Conservation (phyloP, 1,140 invertebrate genomes). For the Drosophila triauraria region DNA sequence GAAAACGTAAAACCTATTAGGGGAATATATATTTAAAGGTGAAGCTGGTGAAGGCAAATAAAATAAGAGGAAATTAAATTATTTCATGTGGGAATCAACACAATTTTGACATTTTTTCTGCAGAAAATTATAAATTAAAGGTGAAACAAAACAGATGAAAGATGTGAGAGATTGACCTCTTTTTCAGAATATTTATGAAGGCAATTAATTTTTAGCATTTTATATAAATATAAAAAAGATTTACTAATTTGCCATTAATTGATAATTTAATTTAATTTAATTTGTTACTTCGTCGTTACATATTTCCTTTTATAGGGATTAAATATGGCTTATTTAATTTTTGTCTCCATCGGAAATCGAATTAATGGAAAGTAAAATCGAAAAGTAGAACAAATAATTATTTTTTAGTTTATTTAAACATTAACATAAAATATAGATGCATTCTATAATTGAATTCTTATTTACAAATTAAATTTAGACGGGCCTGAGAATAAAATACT, state of each 20-base stretch:
- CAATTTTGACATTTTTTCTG: background rate
- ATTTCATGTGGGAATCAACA: background rate
- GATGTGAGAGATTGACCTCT: conserved; percentile 7
- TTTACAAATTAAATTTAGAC: too few species aligned
- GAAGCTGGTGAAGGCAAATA: conserved; percentile 3
- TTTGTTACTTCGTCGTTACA: background rate
- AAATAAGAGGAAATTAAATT: background rate
- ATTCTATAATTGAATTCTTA: too few species aligned
- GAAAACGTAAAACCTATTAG: conserved; percentile 27
- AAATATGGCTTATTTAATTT: background rate
- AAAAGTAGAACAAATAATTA: too few species aligned
- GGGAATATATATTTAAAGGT: conserved; percentile 7
- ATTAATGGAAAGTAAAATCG: too few species aligned
- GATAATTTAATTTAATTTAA: background rate
- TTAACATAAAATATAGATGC: too few species aligned
- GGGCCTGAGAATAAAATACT: background rate
- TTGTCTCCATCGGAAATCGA: too few species aligned
- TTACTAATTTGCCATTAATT: background rate
- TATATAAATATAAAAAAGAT: too few species aligned
- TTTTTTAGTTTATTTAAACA: too few species aligned
- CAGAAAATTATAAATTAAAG: conserved; percentile 14
- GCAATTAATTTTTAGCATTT: too few species aligned
- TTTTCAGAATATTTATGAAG: background rate
- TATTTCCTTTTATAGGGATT: background rate
- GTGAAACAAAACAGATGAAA: background rate